phyloP scores from a whole-genome alignment of 2,113 vertebrate genomes.

The Tamias sibiricus region DNA sequence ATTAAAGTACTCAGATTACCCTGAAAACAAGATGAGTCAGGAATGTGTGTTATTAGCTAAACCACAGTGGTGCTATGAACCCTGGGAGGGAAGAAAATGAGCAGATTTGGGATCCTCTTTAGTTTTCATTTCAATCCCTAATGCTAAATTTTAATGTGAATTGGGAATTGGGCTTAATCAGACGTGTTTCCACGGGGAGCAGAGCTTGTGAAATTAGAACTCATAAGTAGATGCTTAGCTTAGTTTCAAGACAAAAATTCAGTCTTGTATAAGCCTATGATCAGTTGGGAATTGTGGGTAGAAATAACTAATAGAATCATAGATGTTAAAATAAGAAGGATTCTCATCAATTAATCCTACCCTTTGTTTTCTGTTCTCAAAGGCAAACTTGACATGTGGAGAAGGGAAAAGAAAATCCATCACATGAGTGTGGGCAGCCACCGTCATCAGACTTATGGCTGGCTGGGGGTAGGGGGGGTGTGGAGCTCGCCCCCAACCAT shows the following conservation, averaged over 20 bases:
- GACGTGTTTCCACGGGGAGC: slow-evolving; percentile 41
- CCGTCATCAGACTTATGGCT: background rate
- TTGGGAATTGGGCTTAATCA: slow-evolving; percentile 68
- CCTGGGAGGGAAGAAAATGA: slow-evolving; percentile 26
- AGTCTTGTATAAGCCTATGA: background rate
- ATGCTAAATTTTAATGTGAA: slow-evolving; percentile 59
- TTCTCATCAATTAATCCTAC: background rate
- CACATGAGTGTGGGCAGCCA: background rate
- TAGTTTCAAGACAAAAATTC: slow-evolving; percentile 54
- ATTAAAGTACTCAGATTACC: background rate
- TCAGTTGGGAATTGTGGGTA: background rate
- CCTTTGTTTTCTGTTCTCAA: background rate
- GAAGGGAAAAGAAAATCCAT: background rate
- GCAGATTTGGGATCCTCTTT: slow-evolving; percentile 9
- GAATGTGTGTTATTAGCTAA: background rate
- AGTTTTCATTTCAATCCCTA: slow-evolving; percentile 43
- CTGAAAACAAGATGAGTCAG: background rate
- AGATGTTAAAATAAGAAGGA: background rate
- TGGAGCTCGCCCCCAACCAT: background rate
- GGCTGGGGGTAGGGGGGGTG: background rate
- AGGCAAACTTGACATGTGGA: background rate
- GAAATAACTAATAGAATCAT: slow-evolving; percentile 49
- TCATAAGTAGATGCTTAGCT: background rate
- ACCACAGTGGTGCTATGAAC: background rate
- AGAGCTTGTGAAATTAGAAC: slow-evolving; percentile 55